Base-by-base conservation (phyloP, 2,113 vertebrate species). In the Pyxicephalus adspersus region DNA sequence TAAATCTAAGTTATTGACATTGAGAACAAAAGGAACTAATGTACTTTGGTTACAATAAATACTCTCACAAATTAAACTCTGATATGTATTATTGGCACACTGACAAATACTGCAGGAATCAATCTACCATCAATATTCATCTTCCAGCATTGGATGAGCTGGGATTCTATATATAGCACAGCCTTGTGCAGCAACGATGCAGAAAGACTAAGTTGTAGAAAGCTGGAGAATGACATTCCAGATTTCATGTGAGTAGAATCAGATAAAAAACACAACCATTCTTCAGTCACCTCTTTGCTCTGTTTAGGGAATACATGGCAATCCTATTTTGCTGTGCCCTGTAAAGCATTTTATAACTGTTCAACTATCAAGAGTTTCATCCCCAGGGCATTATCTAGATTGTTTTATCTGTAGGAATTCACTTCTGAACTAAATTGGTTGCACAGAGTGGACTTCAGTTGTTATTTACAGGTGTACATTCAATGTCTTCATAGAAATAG, bases 41-140 rank as follows among this genome's bases (percentile, higher is more conserved):
- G 38, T 45, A 13, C 38, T 45, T 45, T 45, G 38, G 15, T 45
- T 45, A 45, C 38, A 45, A 45, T 45, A 45, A 45, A 45, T 45
- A 45, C 38, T 3, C 8, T 45, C 38, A 45, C 11, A 45, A 45
- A 15, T 15, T 5, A 20, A 1, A 7, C 15, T 29, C 45, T 15
- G 34, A 22, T 29, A 54, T 55, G 45, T 51, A 65, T 66, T 31
- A 55, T 11, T 77, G 20, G 50, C 63, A 11, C 63, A 64, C 65
- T 29, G 75, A 55, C 28, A 55, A 34, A 65, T 65, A 31, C 61
- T 29, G 7, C 50, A 65, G 25, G n/a, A 54, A 77, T 77, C 63
- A 66, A 64, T 54, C 26, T 19, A 4, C 61, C 54, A 52, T 77
- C 75, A 77, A 77, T 77, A 55, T 63, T 25, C 60, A 64, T 29